phyloP scores from a whole-genome alignment of 2,797 vertebrate genomes.

The Spheniscus humboldti region DNA sequence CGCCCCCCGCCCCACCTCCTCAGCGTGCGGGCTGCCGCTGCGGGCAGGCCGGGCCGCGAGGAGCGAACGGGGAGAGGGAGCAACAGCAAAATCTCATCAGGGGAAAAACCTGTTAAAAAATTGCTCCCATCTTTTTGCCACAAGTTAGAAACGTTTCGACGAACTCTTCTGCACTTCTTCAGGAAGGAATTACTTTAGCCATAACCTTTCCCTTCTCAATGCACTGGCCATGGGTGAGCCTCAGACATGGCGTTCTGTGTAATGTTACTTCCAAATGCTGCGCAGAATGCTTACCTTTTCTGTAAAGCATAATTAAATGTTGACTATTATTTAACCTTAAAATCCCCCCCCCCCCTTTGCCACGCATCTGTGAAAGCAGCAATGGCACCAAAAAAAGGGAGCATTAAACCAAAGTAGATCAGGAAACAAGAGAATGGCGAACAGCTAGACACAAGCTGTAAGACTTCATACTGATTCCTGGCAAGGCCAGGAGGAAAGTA shows the following conservation, averaged over 20 bases:
- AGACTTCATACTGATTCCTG: neutral
- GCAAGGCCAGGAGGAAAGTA: neutral
- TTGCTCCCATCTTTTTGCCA: neutral
- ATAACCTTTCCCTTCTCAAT: accelerated
- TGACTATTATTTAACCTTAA: neutral
- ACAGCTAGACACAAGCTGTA: neutral
- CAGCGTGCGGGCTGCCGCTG: neutral
- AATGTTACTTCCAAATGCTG: accelerated
- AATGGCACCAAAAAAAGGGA: neutral
- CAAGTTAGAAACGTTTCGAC: neutral
- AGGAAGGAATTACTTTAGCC: neutral
- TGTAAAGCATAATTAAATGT: neutral
- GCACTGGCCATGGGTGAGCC: neutral
- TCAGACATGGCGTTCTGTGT: accelerated
- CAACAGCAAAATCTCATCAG: neutral
- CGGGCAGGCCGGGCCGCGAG: neutral
- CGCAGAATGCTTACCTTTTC: accelerated
- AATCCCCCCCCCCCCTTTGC: neutral
- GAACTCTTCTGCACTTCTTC: neutral
- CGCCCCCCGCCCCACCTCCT: neutral
- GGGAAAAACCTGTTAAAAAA: neutral
- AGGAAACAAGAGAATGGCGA: neutral
- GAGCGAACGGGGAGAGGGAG: accelerated
- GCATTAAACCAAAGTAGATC: neutral
- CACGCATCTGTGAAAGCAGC: neutral